Conservation (phyloP, 2,113 vertebrate genomes). For the Globicephala melas region DNA sequence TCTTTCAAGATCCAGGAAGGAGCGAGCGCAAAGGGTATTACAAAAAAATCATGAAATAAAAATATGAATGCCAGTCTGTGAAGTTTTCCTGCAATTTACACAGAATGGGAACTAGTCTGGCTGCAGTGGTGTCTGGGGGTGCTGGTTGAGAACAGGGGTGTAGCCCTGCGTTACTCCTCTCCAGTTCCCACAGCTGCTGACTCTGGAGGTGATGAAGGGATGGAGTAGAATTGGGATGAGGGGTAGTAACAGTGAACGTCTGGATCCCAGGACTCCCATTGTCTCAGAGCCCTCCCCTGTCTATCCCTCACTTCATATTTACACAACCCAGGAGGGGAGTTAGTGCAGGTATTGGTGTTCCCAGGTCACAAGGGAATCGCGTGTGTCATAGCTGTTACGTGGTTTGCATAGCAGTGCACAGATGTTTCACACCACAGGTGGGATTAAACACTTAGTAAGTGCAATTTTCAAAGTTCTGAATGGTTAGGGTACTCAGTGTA, state of each 20-base stretch:
- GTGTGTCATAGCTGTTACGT: neutral
- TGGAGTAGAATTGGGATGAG: neutral
- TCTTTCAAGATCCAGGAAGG: constrained; percentile 47
- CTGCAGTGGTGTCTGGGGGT: neutral
- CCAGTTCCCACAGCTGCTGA: neutral
- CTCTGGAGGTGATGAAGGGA: neutral
- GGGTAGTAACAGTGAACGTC: neutral
- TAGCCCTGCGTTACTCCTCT: neutral
- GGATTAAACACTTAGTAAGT: neutral
- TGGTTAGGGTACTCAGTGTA: neutral
- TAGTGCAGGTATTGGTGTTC: neutral
- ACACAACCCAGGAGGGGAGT: neutral
- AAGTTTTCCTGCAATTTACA: neutral
- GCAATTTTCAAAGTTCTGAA: neutral
- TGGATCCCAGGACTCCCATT: fast-evolving
- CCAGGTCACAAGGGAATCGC: neutral
- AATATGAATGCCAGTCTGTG: constrained; percentile 35
- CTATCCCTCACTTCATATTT: neutral
- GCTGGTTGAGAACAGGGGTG: neutral
- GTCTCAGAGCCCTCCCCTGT: neutral
- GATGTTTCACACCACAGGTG: neutral
- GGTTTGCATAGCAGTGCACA: neutral
- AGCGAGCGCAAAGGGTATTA: neutral
- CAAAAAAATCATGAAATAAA: constrained; percentile 56
- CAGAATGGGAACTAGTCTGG: neutral